Evolutionary conservation across 2,888 invertebrate species (phyloP), one percentile per base, ranked within the genome.

Genomic region (Xestia sexstrigata): DNA sequence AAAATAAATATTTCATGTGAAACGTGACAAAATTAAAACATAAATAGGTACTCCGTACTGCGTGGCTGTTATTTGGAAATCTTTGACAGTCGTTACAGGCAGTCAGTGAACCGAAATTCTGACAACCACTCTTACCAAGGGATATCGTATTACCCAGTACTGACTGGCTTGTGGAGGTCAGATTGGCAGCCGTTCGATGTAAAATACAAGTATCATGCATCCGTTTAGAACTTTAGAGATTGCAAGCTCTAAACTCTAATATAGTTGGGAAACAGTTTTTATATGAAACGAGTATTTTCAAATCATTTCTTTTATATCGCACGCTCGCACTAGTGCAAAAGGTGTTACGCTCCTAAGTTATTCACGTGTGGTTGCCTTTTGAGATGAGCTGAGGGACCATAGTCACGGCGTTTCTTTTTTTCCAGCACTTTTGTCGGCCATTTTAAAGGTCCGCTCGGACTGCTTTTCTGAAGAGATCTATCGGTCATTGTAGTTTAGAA

Each of bases 341-440:
- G 49, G 42, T 66, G 55, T 42, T 42, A 45, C 49, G 3, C 52
- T 80, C 42, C 66, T 78, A 80, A 78, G 23, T 72, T 73, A 80
- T 79, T 80, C 35, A 78, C 65, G 35, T 8, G 7, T 26, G 58
- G 55, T 30, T 72, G 49, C 73, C 58, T 66, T 49, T 58, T 6
- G 47, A 20, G 55, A 72, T 17, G 58, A 66, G 65, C 65, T 17
- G 65, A 8, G 20, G n/a, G 35, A 2, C 26, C 23, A n/a, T 35
- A 79, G 15, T 66, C 1, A 42, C n/a, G 4, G 47, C 42, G 13
- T 55, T 58, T 42, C 15, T 42, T 58, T 72, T 58, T 47, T 47
- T 70, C 26, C 15, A 47, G 47, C 30, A 55, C 7, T 55, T 47
- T 39, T 20, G 26, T 52, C n/a, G 7, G 13, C 63, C 42, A 47